phyloP scores from a whole-genome alignment of 2,888 invertebrate species.

The Altica lythri region DNA sequence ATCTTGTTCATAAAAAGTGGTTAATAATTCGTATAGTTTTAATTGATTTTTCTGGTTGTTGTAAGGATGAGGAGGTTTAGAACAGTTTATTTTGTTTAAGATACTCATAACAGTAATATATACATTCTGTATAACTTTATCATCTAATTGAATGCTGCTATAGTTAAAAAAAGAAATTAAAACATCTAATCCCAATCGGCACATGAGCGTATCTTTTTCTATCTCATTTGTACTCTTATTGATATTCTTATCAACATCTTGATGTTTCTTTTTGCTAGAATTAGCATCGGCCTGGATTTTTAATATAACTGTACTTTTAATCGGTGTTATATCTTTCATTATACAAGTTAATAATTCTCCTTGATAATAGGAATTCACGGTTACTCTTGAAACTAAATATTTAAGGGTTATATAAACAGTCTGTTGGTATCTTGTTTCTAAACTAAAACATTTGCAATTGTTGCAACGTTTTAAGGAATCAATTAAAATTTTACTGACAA shows the following conservation, averaged over 20 bases:
- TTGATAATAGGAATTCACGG: slow-evolving; percentile 39
- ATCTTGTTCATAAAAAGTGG: slow-evolving; percentile 40
- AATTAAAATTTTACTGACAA: slow-evolving; percentile 38
- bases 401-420: slow-evolving; percentile 34
- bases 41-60: slow-evolving; percentile 30
- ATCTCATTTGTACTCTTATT: neutral
- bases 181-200: slow-evolving; percentile 7
- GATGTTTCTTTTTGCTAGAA: neutral
- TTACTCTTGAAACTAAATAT: slow-evolving; percentile 37
- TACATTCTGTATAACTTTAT: slow-evolving; percentile 30
- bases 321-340: slow-evolving; percentile 38
- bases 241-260: neutral
- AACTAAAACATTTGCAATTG: slow-evolving; percentile 39
- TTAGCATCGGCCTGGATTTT: slow-evolving; percentile 4
- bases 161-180: slow-evolving; percentile 6
- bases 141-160: slow-evolving; percentile 1
- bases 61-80: slow-evolving; percentile 33
- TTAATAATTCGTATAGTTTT: slow-evolving; percentile 36
- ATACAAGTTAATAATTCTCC: slow-evolving; percentile 36
- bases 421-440: slow-evolving; percentile 28
- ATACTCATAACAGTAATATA: slow-evolving; percentile 33
- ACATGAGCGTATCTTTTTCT: slow-evolving; percentile 8
- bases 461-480: slow-evolving; percentile 37
- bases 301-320: slow-evolving; percentile 22
- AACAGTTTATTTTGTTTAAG: slow-evolving; percentile 32